Evolutionary conservation across 2,113 vertebrate genomes (phyloP).

Genomic region (Paedocypris sp.): DNA sequence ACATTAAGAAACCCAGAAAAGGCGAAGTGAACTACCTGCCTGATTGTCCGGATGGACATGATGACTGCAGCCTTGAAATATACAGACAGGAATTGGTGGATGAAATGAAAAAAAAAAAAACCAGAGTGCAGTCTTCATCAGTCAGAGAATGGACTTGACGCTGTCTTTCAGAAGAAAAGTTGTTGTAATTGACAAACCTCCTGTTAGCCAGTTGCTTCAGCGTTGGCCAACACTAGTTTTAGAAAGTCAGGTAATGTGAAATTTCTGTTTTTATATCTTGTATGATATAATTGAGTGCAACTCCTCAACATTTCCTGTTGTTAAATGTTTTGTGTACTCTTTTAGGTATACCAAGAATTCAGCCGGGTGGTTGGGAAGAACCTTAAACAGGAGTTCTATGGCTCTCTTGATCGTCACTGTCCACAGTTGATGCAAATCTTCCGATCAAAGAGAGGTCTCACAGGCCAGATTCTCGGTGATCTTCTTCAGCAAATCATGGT

Average conservation of each 20-base stretch:
- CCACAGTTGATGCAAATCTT: conserved; percentile 9
- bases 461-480: not conserved
- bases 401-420: conserved; percentile 5
- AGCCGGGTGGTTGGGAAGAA: not conserved
- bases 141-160: conserved; percentile 19
- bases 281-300: not conserved
- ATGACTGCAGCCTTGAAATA: conserved; percentile 6
- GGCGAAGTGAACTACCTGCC: conserved; percentile 23
- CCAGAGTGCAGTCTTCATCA: conserved; percentile 7
- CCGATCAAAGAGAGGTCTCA: not conserved
- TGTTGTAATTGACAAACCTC: not conserved
- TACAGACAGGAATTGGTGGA: conserved; percentile 14
- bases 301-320: not conserved
- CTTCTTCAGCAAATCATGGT: conserved; percentile 4
- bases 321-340: not conserved
- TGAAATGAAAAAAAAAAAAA: conserved; percentile 25
- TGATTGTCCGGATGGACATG: not conserved
- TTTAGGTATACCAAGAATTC: conserved; percentile 9
- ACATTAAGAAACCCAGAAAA: conserved; percentile 31
- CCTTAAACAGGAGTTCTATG: conserved; percentile 5
- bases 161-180: too few species aligned
- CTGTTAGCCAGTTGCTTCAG: not conserved
- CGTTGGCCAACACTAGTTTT: not conserved
- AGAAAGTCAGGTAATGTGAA: not conserved
- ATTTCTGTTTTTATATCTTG: not conserved